Base-by-base conservation (phyloP, 1,140 invertebrate genomes). In the Scylla paramamosain region DNA sequence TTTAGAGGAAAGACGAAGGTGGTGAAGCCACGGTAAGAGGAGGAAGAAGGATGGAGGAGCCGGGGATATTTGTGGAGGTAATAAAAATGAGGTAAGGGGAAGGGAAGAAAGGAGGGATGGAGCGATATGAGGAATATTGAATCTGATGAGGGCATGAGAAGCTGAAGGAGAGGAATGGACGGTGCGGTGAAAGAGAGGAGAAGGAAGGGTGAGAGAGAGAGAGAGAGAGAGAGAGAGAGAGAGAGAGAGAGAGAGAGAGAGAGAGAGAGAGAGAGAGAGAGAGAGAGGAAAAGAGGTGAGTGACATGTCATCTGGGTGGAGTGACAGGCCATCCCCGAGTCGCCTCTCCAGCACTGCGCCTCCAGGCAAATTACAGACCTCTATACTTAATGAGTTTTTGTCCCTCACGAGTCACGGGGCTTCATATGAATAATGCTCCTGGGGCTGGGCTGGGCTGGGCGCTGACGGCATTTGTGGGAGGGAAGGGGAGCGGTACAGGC, bases 161-260 rank as follows among this genome's bases (percentile, higher is more conserved):
- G 25, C 87, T 31, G 87, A 10, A 46, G 45, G 14, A 52, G 20
- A 46, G 28, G 29, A 52, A 31, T 29, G 45, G 48, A 28, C 45
- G 29, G 20, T 6, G 7, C 31, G n/a, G 83, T 48, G 77, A 52
- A 28, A 39, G 31, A 45, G 48, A 52, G 28, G 48, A 45, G n/a
- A n/a, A 93, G 39, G 59, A n/a, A 88, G 12, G 14, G 59, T 52
- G 91, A 92, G 59, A 32, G 91, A 92, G 91, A 92, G 91, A 92
- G 91, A 67, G 91, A 77, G 67, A 92, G 91, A 83, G 91, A 92
- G 45, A 86, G 93, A 48, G 46, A 93, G 46, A 88, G 84, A 93
- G 92, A 59, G 67, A 88, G 67, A 88, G 46, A 88, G 84, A 88
- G 46, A 87, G 84, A 46, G 31, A 59, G 86, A 31, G 86, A 94